Evolutionary conservation across 2,797 vertebrate genomes (phyloP).

Genomic region (Gorsachius magnificus): DNA sequence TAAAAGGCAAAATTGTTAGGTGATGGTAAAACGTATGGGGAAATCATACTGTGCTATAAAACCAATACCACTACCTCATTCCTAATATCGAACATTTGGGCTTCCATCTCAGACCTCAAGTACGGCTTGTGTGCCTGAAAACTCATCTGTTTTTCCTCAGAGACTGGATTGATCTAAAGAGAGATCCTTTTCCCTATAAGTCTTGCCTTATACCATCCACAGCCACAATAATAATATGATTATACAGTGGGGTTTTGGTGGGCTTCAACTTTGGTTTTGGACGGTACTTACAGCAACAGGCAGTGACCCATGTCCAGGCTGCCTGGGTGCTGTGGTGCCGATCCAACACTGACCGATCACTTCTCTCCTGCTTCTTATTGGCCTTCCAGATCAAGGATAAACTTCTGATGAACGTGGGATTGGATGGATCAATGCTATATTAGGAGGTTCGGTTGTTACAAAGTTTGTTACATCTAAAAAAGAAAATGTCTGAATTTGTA

Average conservation of each 20-base stretch:
- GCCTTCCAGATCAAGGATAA: neutral
- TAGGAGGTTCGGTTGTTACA: neutral
- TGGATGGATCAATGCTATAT: neutral
- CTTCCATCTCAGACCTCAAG: neutral
- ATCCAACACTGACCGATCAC: rapidly evolving
- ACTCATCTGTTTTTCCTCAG: neutral
- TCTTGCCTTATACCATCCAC: neutral
- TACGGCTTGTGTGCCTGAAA: neutral
- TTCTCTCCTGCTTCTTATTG: neutral
- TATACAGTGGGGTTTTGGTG: neutral
- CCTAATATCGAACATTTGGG: neutral
- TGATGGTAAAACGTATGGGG: neutral
- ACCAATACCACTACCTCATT: neutral
- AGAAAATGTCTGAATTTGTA: neutral
- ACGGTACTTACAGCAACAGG: neutral
- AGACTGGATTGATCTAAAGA: neutral
- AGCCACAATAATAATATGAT: neutral
- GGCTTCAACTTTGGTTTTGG: neutral
- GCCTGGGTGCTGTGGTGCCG: neutral
- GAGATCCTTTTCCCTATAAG: neutral
- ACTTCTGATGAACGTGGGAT: neutral
- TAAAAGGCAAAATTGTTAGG: neutral
- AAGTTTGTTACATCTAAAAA: neutral
- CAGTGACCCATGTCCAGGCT: neutral
- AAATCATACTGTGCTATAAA: neutral